Evolutionary conservation across 2,888 invertebrate genomes (phyloP).

Genomic region (Philaethria dido): DNA sequence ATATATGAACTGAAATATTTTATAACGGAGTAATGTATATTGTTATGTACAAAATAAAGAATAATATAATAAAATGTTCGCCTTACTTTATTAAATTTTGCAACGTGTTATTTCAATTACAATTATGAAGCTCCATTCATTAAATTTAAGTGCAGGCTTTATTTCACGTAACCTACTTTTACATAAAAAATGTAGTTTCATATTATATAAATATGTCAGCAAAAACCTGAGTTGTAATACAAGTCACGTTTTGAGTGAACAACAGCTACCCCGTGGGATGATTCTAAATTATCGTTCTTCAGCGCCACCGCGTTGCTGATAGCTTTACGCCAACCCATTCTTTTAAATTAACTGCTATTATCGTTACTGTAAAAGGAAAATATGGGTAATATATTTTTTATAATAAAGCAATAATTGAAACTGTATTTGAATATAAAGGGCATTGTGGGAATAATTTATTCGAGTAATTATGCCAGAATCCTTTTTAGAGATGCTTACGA

Average conservation of each 20-base stretch:
- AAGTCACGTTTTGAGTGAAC: slow-evolving; percentile 41
- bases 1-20: neutral
- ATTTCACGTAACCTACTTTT: slow-evolving; percentile 14
- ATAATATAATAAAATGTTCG: neutral
- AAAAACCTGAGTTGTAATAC: slow-evolving; percentile 28
- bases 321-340: slow-evolving; percentile 24
- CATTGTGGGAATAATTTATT: neutral
- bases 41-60: neutral
- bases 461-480: neutral
- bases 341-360: slow-evolving; percentile 19
- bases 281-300: slow-evolving; percentile 27
- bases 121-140: slow-evolving; percentile 15
- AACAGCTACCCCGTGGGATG: slow-evolving; percentile 44
- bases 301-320: slow-evolving; percentile 22
- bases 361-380: neutral
- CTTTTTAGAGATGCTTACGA: too few species aligned
- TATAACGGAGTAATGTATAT: neutral
- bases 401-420: neutral
- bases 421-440: neutral
- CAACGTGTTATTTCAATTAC: slow-evolving; percentile 24
- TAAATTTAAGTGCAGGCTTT: slow-evolving; percentile 16
- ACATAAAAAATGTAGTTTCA: slow-evolving; percentile 13
- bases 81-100: slow-evolving; percentile 5
- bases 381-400: neutral
- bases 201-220: slow-evolving; percentile 21